Evolutionary conservation across 2,797 vertebrate genomes (phyloP), one percentile per base, ranked within the genome.

Genomic region (Florisuga fusca): DNA sequence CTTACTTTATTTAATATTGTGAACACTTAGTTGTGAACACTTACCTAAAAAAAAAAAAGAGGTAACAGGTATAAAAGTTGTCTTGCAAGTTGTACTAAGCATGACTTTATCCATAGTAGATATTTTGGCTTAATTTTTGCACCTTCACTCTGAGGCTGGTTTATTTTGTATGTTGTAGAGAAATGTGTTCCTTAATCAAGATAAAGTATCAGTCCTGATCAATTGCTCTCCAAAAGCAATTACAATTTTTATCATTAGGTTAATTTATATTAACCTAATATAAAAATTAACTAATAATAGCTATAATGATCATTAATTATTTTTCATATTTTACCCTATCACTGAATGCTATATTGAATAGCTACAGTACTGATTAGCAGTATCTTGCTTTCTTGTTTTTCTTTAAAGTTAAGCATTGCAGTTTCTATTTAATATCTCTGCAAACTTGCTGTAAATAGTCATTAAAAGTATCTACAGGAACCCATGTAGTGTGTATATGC

Each of bases 381-480:
- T 54, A 58, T 58, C 41, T 68, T 67, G 21, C 4, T 71, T 31
- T 67, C 19, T 22, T 51, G 7, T 34, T 54, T 64, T 17, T 81
- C 94, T 95, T 95, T 86, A 10, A 86, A 89, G 71, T 54, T 96
- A 63, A 93, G 91, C 73, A 76, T 90, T 97, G 84, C 92, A 25
- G 16, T 94, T 96, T 84, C 87, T 96, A n/a, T 96, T 84, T 87
- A 84, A 76, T 96, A 81, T 84, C 94, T 94, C 95, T 97, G 90
- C 93, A 96, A 36, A 93, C 82, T 95, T 93, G 95, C 93, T 97
- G 77, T 95, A 94, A 92, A 97, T 92, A 93, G 87, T 87, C 90
- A 68, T 96, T 91, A 78, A 78, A 90, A 95, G 90, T 83, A 93
- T 90, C 95, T 97, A 87, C 95, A 96, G 95, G 95, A 96, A 95